These are phyloP conservation scores for Siphlonurus alternatus DNA, from an alignment of 2,888 invertebrate species.

Conservation along the genomic window DNA sequence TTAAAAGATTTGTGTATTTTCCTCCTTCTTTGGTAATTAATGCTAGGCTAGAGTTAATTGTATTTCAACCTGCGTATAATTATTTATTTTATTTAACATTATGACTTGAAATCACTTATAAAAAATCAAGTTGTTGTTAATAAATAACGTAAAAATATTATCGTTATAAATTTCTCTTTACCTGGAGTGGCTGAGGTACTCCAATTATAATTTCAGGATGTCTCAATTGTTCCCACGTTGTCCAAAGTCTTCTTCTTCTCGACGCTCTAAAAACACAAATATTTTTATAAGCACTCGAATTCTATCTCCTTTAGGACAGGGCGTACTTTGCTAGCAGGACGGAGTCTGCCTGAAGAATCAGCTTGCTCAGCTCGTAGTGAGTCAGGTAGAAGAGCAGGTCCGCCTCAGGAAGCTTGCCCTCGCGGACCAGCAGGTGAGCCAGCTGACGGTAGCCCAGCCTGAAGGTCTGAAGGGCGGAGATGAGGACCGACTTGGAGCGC, in stretches of 20 bases:
- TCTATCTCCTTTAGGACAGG: conserved; percentile 1
- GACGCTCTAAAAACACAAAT: conserved; percentile 37
- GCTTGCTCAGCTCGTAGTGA: conserved; percentile 40
- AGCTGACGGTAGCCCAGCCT: conserved; percentile 39
- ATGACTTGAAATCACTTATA: too few relatives aligned
- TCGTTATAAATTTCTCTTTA: too few relatives aligned
- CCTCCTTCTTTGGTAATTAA: too few relatives aligned
- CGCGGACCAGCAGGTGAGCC: conserved; percentile 36
- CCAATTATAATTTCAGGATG: conserved; percentile 43
- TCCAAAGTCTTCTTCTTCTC: conserved; percentile 41
- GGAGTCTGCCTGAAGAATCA: conserved; percentile 26
- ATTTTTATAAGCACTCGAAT: conserved; percentile 3
- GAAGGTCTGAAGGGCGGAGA: conserved; percentile 36
- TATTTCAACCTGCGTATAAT: too few relatives aligned
- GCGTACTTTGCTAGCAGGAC: conserved; percentile 20
- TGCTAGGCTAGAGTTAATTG: too few relatives aligned
- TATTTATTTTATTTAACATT: too few relatives aligned
- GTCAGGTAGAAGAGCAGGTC: conserved; percentile 52
- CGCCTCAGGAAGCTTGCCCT: conserved; percentile 44
- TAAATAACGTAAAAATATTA: too few relatives aligned
- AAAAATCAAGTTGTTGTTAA: too few relatives aligned
- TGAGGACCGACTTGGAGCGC: conserved; percentile 41
- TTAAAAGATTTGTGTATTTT: too few relatives aligned
- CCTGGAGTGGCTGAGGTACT: conserved; percentile 23
- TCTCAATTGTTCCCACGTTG: conserved; percentile 38